Conservation (phyloP, 2,797 vertebrate genomes). For the Clarias platycephalus region DNA sequence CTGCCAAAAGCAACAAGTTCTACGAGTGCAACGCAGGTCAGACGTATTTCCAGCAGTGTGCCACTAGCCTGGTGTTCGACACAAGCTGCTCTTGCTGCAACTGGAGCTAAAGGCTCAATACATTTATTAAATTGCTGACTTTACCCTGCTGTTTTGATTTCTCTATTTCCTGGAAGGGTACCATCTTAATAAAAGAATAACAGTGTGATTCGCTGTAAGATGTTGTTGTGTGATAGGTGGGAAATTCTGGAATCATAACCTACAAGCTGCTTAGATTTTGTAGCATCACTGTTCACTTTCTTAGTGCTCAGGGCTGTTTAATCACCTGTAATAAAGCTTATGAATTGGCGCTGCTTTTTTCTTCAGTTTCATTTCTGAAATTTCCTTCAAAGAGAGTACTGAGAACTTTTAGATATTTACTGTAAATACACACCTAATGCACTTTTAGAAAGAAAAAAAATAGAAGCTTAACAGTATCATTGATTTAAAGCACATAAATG, state of each 20-base stretch:
- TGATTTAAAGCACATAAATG: background rate
- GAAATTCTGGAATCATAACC: background rate
- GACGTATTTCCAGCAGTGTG: conserved; percentile 62
- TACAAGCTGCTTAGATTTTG: background rate
- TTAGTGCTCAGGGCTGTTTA: background rate
- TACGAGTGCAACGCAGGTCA: conserved; percentile 59
- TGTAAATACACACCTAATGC: background rate
- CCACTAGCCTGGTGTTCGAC: conserved; percentile 63
- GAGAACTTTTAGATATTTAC: background rate
- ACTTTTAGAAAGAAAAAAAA: background rate
- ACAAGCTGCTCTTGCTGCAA: conserved; percentile 63
- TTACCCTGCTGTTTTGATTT: background rate
- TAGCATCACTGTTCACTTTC: conserved; percentile 3
- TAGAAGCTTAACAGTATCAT: background rate
- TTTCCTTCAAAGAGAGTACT: background rate
- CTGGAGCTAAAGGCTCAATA: conserved; percentile 49
- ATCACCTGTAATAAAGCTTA: conserved; percentile 17
- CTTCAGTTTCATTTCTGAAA: background rate
- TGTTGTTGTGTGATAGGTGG: background rate
- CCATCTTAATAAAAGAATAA: background rate
- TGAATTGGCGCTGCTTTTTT: background rate
- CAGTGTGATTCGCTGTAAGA: background rate
- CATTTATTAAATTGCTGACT: conserved; percentile 2
- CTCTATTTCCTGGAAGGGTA: background rate
- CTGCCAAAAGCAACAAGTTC: conserved; percentile 62